Base-by-base conservation (phyloP, 2,888 invertebrate genomes). In the Meganola albula region DNA sequence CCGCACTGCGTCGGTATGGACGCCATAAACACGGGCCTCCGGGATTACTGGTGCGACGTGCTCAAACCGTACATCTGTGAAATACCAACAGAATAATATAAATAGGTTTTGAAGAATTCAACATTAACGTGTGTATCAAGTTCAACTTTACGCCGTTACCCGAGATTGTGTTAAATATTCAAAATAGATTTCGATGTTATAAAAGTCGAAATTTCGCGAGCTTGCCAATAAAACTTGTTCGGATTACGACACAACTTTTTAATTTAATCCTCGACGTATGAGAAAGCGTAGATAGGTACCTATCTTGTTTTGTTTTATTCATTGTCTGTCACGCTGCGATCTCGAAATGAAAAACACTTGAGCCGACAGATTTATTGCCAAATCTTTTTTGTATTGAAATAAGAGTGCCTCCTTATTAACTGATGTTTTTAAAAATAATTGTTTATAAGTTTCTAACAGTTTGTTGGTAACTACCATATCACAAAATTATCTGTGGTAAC, bases 1-100 rank as follows among this genome's bases (percentile, higher is more conserved):
- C 83, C 83, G 0, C 83, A 79, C 47, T 83, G 83, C 45, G 82
- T 48, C 0, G 77, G 63, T 0, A 34, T 83, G 24, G 82, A 80
- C 25, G 69, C 73, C 0, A 11, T 40, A 2, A 78, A 77, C 58
- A 56, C 56, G 8, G 79, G 79, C 1, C 59, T 75, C 0, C 55
- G 80, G 0, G 63, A 68, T 24, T 76, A 44, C 50, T 82, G 83
- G 83, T 83, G 83, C 46, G 58, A 72, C 10, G 51, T 34, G 0
- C 35, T 40, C 2, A 76, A 76, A 23, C 74, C 83, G 0, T 83
- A 55, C 53, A 34, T 83, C 20, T 83, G 83, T 41, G 63, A 82
- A 54, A 59, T 53, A 14, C 4, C 24, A n/a, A n/a, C n/a, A n/a
- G n/a, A n/a, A n/a, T n/a, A n/a, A n/a, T n/a, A n/a, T n/a, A n/a